Conservation (phyloP, 2,797 vertebrate species). For the Lutjanus campechanus region DNA sequence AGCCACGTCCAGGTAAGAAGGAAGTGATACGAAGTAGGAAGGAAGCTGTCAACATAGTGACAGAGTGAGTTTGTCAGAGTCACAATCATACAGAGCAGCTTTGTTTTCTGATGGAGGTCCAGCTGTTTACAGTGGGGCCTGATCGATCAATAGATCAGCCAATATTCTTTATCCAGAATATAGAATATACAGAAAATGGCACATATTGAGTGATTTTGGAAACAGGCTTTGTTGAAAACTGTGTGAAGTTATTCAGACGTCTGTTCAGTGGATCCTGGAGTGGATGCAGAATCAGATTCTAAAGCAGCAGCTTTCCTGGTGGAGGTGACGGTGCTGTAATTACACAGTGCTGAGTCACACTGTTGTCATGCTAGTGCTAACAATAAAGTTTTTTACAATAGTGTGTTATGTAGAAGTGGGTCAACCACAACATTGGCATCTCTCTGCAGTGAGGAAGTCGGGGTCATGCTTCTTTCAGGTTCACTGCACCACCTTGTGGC, state of each 20-base stretch:
- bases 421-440: background rate
- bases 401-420: background rate
- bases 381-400: background rate
- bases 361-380: background rate
- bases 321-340: too few species aligned
- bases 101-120: background rate
- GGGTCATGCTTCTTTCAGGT: background rate
- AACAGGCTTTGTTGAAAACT: too few species aligned
- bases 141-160: too few species aligned
- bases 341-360: background rate
- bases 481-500: constrained; percentile 4
- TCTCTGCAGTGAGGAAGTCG: background rate
- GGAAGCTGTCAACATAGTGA: background rate
- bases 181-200: too few species aligned
- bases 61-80: too few species aligned
- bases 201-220: too few species aligned
- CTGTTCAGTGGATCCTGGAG: too few species aligned
- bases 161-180: too few species aligned
- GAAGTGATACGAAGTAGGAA: background rate
- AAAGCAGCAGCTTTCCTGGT: too few species aligned
- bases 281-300: too few species aligned
- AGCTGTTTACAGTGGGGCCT: background rate
- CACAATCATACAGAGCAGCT: background rate
- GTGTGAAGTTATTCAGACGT: too few species aligned
- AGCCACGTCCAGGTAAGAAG: constrained; percentile 89